A percentile compares a stretch with the other conserved stretches of the same genome.
Conservation (phyloP, 2,113 vertebrate species). For the Albula glossodonta region DNA sequence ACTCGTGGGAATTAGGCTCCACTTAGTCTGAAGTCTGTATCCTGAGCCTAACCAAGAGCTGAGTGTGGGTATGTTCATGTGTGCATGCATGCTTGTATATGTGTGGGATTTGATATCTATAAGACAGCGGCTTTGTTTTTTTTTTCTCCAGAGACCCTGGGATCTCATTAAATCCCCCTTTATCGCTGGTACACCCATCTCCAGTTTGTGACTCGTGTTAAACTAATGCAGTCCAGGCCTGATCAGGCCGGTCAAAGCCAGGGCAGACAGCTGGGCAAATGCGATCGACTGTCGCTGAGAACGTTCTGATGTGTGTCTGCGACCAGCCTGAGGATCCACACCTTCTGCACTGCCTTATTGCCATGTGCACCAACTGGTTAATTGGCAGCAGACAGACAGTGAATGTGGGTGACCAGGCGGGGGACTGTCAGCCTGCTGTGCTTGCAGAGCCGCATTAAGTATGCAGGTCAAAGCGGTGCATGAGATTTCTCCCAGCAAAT, state of each 20-base stretch:
- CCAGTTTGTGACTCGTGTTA: not conserved
- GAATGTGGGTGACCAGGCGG: not conserved
- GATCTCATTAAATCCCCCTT: not conserved
- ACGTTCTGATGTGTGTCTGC: not conserved
- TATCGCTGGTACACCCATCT: too few relatives aligned
- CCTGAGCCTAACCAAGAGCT: not conserved
- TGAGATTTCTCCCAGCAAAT: too few relatives aligned
- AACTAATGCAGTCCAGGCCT: not conserved
- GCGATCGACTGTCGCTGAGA: not conserved
- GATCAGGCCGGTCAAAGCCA: not conserved
- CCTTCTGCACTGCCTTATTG: not conserved
- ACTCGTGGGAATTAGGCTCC: not conserved
- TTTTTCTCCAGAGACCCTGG: not conserved
- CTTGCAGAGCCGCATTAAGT: too few relatives aligned
- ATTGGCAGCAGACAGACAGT: constrained; percentile 8
- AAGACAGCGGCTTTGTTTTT: not conserved
- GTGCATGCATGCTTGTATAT: not conserved
- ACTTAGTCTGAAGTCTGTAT: not conserved
- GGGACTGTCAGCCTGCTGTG: not conserved
- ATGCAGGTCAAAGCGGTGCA: too few relatives aligned
- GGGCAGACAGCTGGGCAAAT: not conserved
- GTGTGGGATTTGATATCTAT: not conserved
- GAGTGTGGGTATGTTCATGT: not conserved
- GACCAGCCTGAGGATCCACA: not conserved
- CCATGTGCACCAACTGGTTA: not conserved